Evolutionary conservation across 2,888 invertebrate genomes (phyloP).

Genomic region (Cabera pusaria): DNA sequence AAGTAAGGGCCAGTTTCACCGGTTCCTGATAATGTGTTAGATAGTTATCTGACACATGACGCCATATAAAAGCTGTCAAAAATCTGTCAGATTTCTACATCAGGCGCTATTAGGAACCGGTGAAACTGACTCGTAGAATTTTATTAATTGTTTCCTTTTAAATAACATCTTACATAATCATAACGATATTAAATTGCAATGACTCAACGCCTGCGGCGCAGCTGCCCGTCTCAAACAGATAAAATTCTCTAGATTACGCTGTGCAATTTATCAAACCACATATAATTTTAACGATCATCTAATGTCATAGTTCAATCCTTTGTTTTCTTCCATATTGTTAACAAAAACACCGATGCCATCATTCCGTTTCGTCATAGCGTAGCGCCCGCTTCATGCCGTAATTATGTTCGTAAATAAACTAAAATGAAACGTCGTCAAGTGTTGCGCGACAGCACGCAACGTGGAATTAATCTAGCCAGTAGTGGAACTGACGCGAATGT

Average conservation of each 20-base stretch:
- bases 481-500: conserved; percentile 1
- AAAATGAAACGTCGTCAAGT: conserved; percentile 27
- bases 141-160: too few relatives aligned
- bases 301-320: conserved; percentile 5
- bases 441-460: conserved; percentile 20
- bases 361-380: conserved; percentile 21
- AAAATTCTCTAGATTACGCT: conserved; percentile 7
- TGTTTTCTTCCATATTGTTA: conserved; percentile 14
- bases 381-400: conserved; percentile 19
- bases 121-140: too few relatives aligned
- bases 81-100: too few relatives aligned
- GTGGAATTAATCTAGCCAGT: conserved; percentile 8
- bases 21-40: too few relatives aligned
- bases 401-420: conserved; percentile 30
- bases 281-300: conserved; percentile 2
- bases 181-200: conserved; percentile 11
- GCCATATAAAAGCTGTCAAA: too few relatives aligned
- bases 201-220: conserved; percentile 13
- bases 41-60: too few relatives aligned
- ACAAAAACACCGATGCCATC: conserved; percentile 18
- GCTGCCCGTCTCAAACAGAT: conserved; percentile 5
- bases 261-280: conserved; percentile 5
- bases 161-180: too few relatives aligned
- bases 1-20: too few relatives aligned
- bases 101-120: too few relatives aligned